Percentiles rank a stretch among this genome's conserved stretches.
Evolutionary conservation across 2,113 vertebrate species (phyloP).

Genomic region (Chaetodon trifascialis): DNA sequence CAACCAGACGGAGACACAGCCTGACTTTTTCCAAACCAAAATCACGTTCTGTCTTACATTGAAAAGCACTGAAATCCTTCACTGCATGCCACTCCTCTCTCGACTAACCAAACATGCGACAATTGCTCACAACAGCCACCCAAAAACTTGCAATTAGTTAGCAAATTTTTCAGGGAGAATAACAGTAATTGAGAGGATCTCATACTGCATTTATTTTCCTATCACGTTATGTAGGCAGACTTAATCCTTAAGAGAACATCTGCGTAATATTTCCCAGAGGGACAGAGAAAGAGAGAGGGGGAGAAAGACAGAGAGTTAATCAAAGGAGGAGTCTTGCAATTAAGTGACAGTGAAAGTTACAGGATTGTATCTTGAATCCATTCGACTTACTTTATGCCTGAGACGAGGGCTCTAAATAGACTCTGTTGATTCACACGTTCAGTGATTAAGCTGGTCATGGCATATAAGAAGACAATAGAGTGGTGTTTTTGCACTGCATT

Average conservation of each 20-base stretch:
- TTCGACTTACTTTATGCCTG: constrained; percentile 72
- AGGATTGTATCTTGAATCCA: constrained; percentile 75
- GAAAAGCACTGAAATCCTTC: not conserved
- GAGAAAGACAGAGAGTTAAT: constrained; percentile 66
- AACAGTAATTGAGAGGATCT: constrained; percentile 39
- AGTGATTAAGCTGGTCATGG: constrained; percentile 59
- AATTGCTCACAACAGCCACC: not conserved
- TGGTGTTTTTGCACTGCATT: constrained; percentile 52
- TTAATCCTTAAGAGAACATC: constrained; percentile 73
- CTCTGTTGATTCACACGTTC: constrained; percentile 53
- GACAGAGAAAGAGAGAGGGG: not conserved
- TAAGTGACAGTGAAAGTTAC: constrained; percentile 75
- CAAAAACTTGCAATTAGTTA: constrained; percentile 29
- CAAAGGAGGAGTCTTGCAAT: constrained; percentile 77
- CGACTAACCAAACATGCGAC: not conserved
- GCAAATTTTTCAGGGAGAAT: constrained; percentile 39
- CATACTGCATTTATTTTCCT: constrained; percentile 42
- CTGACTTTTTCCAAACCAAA: not conserved
- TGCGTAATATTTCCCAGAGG: constrained; percentile 62
- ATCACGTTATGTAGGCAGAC: constrained; percentile 52
- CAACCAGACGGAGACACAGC: not conserved
- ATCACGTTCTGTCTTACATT: not conserved
- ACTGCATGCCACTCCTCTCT: not conserved
- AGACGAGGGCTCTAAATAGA: constrained; percentile 62
- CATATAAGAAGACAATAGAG: constrained; percentile 35